These are phyloP conservation scores for Cylloceria caligata DNA, from an alignment of 2,888 invertebrate genomes.

Conservation along the genomic window DNA sequence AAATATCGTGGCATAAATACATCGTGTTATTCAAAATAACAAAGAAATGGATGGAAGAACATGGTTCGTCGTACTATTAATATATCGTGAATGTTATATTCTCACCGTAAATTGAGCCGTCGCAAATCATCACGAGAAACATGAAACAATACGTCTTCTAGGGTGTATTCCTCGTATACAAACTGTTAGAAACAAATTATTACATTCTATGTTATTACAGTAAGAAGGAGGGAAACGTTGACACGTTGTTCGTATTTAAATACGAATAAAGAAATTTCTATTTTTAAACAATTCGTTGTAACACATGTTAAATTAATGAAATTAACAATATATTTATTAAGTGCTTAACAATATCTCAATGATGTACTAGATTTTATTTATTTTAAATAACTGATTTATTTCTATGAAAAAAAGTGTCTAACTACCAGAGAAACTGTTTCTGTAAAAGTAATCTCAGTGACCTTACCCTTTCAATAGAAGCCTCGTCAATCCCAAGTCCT, in stretches of 20 bases:
- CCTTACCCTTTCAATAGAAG: constrained; percentile 87
- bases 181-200: constrained; percentile 84
- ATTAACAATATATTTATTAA: not conserved
- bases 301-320: no score
- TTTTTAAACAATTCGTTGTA: no score
- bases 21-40: not conserved
- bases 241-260: not conserved
- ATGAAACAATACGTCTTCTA: constrained; percentile 92
- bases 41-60: not conserved
- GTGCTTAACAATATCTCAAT: not conserved
- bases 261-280: no score
- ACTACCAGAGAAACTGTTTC: not conserved
- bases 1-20: not conserved
- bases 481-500: constrained; percentile 89
- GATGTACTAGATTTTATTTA: not conserved
- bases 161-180: constrained; percentile 90
- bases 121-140: constrained; percentile 93
- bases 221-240: constrained; percentile 65
- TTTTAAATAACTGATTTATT: not conserved
- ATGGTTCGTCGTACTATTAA: no score
- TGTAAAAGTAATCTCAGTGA: not conserved
- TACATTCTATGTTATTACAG: constrained; percentile 25
- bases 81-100: constrained; percentile 51
- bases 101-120: constrained; percentile 91
- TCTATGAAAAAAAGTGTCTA: not conserved